Conservation (phyloP, 2,113 vertebrate species). For the Lepus europaeus region DNA sequence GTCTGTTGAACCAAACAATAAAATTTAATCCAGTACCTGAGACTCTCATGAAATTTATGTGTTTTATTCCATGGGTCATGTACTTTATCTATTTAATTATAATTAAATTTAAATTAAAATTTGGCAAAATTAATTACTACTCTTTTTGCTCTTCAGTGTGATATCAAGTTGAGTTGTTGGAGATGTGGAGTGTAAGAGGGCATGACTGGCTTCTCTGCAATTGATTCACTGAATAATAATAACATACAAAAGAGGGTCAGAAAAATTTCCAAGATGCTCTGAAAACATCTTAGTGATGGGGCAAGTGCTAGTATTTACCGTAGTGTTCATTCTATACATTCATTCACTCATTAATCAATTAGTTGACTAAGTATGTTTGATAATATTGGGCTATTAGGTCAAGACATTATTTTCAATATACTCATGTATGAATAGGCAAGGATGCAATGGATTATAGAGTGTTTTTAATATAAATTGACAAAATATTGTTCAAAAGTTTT, state of each 20-base stretch:
- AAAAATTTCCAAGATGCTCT: not conserved
- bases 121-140: not conserved
- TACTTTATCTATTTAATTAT: not conserved
- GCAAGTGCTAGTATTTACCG: not conserved
- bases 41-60: not conserved
- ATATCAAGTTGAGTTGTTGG: not conserved
- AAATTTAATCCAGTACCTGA: not conserved
- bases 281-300: not conserved
- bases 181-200: not conserved
- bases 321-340: not conserved
- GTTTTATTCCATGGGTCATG: not conserved
- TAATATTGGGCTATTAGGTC: not conserved
- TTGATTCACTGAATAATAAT: not conserved
- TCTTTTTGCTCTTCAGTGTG: not conserved
- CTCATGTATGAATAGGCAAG: not conserved
- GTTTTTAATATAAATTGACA: not conserved
- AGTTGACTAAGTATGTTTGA: not conserved
- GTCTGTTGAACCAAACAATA: not conserved
- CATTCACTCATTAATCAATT: not conserved
- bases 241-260: not conserved
- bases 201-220: conserved; percentile 9
- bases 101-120: conserved; percentile 34
- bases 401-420: not conserved
- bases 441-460: not conserved
- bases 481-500: not conserved